phyloP scores from a whole-genome alignment of 2,113 vertebrate species.

The Cynopterus brachyotis region DNA sequence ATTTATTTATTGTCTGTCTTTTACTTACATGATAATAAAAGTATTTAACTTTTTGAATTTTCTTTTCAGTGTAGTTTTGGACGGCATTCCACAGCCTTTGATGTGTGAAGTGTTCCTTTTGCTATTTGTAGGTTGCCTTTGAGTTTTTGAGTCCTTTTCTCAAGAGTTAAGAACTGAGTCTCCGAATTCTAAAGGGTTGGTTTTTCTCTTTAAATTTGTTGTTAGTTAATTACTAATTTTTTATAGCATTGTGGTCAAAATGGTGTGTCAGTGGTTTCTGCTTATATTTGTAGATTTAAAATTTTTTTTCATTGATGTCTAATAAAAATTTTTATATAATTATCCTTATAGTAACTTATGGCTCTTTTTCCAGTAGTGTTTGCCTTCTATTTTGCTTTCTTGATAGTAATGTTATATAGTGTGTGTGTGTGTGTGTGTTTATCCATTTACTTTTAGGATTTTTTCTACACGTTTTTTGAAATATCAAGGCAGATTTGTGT shows the following conservation, averaged over 20 bases:
- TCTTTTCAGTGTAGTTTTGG: background rate
- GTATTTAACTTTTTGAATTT: background rate
- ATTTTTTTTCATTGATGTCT: background rate
- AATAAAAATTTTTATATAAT: background rate
- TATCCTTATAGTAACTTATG: background rate
- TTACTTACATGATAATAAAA: background rate
- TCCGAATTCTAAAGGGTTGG: background rate
- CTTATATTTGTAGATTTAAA: background rate
- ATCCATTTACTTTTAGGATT: slow-evolving; percentile 8
- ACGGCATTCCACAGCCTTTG: background rate
- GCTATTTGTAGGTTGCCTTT: background rate
- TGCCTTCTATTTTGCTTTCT: background rate
- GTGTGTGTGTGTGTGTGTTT: background rate
- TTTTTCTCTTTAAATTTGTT: background rate
- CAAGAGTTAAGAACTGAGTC: background rate
- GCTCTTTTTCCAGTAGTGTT: background rate
- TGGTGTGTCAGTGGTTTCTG: background rate
- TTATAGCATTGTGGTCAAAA: background rate
- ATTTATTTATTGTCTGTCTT: background rate
- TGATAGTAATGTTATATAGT: background rate
- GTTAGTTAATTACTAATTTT: slow-evolving; percentile 12
- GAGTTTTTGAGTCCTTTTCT: background rate
- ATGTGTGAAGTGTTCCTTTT: background rate
- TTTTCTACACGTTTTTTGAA: background rate
- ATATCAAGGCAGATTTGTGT: background rate